phyloP scores from a whole-genome alignment of 2,888 invertebrate genomes.

The Chrysolina oricalcia region DNA sequence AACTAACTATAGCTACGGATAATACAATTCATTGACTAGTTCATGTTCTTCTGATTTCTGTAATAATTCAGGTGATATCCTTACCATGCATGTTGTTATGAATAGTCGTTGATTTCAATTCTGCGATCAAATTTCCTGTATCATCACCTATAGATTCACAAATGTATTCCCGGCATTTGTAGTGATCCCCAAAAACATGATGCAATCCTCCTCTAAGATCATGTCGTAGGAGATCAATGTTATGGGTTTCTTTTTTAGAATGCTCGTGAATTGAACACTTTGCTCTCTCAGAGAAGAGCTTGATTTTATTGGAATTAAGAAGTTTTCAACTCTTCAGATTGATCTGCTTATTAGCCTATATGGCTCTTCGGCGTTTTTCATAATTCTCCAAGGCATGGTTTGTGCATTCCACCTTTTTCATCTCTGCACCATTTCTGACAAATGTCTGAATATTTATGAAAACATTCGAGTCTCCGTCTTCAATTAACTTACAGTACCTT shows the following conservation, averaged over 20 bases:
- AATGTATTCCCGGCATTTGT: too few relatives aligned
- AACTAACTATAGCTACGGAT: too few relatives aligned
- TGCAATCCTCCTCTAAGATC: conserved; percentile 43
- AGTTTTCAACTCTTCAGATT: conserved; percentile 45
- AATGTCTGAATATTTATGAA: conserved; percentile 40
- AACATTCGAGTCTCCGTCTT: conserved; percentile 53
- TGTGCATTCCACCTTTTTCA: conserved; percentile 34
- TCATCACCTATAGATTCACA: too few relatives aligned
- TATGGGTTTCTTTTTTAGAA: conserved; percentile 38
- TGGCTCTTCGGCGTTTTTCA: conserved; percentile 44
- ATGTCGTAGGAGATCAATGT: conserved; percentile 40
- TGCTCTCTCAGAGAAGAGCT: conserved; percentile 42
- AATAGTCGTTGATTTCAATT: too few relatives aligned
- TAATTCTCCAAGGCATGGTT: conserved; percentile 42
- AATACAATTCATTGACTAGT: too few relatives aligned
- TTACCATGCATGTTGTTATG: too few relatives aligned
- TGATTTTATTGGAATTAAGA: conserved; percentile 37
- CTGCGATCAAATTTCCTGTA: too few relatives aligned
- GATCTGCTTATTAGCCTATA: conserved; percentile 50
- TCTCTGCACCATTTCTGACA: conserved; percentile 51
- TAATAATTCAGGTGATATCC: too few relatives aligned
- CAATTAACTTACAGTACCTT: conserved; percentile 45
- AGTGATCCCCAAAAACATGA: conserved; percentile 49
- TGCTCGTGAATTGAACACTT: conserved; percentile 55
- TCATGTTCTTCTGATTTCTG: too few relatives aligned